Percentiles rank a stretch among this genome's conserved stretches.
Conservation (phyloP, 2,113 vertebrate species). For the Sitta europaea region DNA sequence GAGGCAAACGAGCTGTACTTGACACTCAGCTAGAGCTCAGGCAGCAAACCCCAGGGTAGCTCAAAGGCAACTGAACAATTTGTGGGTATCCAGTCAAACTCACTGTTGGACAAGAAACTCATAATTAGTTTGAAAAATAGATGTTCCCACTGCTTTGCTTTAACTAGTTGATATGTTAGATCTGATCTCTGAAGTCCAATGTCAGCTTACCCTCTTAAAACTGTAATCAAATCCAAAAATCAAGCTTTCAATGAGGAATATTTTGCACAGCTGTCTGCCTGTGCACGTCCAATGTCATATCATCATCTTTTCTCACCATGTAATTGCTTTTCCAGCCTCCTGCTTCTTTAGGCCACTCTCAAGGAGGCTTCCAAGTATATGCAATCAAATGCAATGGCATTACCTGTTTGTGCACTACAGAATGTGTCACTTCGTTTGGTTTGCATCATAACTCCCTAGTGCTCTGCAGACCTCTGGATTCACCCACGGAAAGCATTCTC, state of each 20-base stretch:
- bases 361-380: background rate
- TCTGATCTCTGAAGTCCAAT: background rate
- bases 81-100: background rate
- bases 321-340: background rate
- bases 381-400: background rate
- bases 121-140: background rate
- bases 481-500: background rate
- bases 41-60: background rate
- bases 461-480: background rate
- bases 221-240: background rate
- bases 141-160: background rate
- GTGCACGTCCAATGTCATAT: background rate
- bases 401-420: background rate
- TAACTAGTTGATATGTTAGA: background rate
- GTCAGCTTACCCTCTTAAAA: background rate
- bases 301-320: background rate
- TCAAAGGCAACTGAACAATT: background rate
- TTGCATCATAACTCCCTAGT: background rate
- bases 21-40: background rate
- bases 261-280: background rate
- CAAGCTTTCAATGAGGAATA: background rate
- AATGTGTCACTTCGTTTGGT: background rate
- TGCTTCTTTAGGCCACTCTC: background rate
- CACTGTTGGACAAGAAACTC: background rate
- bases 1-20: background rate